phyloP scores from a whole-genome alignment of 2,797 vertebrate genomes.

The Enteromius viviparus region DNA sequence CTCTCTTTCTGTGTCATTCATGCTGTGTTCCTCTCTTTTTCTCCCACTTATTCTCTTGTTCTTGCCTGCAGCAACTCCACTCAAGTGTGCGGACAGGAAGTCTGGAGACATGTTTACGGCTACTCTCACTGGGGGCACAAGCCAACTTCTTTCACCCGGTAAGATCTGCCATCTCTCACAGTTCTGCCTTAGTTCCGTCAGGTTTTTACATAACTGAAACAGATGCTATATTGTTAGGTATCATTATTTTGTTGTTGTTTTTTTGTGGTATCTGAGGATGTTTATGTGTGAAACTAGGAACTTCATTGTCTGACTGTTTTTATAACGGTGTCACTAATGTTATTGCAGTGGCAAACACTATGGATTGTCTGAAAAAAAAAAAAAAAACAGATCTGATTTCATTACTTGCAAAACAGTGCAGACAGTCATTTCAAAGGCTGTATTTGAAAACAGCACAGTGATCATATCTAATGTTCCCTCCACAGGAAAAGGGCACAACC shows the following conservation, averaged over 20 bases:
- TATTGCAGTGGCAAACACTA: neutral
- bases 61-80: conserved; percentile 88
- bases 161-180: conserved; percentile 60
- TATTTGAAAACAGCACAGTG: neutral
- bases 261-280: neutral
- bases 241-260: neutral
- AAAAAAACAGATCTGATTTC: neutral
- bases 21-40: conserved; percentile 2
- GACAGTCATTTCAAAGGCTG: neutral
- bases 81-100: conserved; percentile 96
- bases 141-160: conserved; percentile 99
- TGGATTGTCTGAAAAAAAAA: neutral
- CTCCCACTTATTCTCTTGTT: conserved; percentile 19
- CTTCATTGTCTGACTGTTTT: neutral
- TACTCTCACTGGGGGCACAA: conserved; percentile 94
- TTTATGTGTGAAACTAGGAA: neutral
- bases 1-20: neutral
- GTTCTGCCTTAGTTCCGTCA: neutral
- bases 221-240: neutral
- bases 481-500: conserved; percentile 94
- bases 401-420: neutral
- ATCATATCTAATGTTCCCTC: neutral
- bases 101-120: conserved; percentile 95
- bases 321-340: neutral
- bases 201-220: neutral